phyloP scores from a whole-genome alignment of 1,140 invertebrate genomes.

The Berghia stephanieae region DNA sequence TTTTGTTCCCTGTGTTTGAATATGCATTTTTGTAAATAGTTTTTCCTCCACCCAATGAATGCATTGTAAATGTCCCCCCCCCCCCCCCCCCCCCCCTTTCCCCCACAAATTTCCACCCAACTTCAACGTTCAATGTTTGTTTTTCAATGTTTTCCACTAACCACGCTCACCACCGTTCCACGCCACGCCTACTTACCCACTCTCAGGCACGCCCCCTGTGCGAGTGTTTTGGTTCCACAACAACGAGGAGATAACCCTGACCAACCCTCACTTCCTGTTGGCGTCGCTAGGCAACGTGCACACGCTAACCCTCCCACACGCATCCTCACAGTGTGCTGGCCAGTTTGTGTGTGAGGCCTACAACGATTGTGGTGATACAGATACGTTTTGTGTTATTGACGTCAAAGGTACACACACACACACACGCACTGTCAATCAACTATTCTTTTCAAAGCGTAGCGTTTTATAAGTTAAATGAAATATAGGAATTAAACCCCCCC shows the following conservation, averaged over 20 bases:
- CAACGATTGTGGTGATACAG: constrained; percentile 90
- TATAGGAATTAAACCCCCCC: too few species aligned
- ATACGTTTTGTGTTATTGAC: constrained; percentile 60
- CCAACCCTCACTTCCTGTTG: constrained; percentile 47
- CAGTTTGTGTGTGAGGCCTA: constrained; percentile 96
- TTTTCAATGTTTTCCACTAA: neutral
- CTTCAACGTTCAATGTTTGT: neutral
- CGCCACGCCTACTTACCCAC: neutral
- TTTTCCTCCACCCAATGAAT: too few species aligned
- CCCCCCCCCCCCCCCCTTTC: neutral
- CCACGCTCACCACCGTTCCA: neutral
- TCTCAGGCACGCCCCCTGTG: constrained; percentile 72
- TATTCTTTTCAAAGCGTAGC: too few species aligned
- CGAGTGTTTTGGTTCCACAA: constrained; percentile 62
- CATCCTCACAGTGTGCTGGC: constrained; percentile 92
- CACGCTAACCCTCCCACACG: constrained; percentile 89
- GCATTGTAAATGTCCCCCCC: too few species aligned
- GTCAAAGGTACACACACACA: constrained; percentile 45
- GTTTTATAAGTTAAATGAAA: too few species aligned
- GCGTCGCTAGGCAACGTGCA: constrained; percentile 81
- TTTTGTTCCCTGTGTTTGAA: too few species aligned
- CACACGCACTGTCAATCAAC: too few species aligned
- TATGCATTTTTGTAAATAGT: too few species aligned
- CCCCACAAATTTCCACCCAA: neutral
- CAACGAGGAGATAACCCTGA: constrained; percentile 49